These are phyloP conservation scores for Ptilonorhynchus violaceus DNA, from an alignment of 2,113 vertebrate species.

Conservation along the genomic window DNA sequence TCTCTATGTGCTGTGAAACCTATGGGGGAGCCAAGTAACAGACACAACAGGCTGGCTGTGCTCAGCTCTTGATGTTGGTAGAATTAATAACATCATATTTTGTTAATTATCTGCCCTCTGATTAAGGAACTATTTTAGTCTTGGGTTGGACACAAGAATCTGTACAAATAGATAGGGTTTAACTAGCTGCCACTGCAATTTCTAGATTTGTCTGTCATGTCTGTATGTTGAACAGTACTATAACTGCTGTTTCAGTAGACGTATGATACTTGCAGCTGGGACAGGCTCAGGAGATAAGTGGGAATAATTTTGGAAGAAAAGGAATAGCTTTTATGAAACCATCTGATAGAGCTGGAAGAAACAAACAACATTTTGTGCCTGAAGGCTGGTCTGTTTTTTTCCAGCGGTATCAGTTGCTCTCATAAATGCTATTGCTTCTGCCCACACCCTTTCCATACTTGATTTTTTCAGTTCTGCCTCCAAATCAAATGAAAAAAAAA, in stretches of 20 bases:
- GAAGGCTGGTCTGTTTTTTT: conserved; percentile 34
- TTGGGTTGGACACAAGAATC: conserved; percentile 18
- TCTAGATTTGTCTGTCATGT: background rate
- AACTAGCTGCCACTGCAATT: conserved; percentile 1
- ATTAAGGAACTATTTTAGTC: conserved; percentile 15
- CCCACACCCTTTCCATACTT: conserved; percentile 26
- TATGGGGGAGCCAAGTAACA: background rate
- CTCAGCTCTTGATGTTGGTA: background rate
- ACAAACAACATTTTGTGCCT: conserved; percentile 38
- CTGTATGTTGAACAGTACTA: background rate
- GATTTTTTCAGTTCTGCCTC: conserved; percentile 43
- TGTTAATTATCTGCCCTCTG: background rate
- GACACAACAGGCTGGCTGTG: background rate
- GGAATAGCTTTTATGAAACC: conserved; percentile 20
- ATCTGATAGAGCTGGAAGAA: conserved; percentile 42
- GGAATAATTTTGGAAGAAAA: conserved; percentile 24
- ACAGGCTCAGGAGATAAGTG: background rate
- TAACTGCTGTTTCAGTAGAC: conserved; percentile 21
- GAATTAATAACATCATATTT: background rate
- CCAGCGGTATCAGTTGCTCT: conserved; percentile 36
- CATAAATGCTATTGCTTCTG: conserved; percentile 35
- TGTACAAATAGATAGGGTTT: background rate
- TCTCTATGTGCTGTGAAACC: background rate
- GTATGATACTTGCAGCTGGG: background rate
- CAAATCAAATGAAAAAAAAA: background rate